Base-by-base conservation (phyloP, 2,797 vertebrate species). In the Brachymystax lenok region DNA sequence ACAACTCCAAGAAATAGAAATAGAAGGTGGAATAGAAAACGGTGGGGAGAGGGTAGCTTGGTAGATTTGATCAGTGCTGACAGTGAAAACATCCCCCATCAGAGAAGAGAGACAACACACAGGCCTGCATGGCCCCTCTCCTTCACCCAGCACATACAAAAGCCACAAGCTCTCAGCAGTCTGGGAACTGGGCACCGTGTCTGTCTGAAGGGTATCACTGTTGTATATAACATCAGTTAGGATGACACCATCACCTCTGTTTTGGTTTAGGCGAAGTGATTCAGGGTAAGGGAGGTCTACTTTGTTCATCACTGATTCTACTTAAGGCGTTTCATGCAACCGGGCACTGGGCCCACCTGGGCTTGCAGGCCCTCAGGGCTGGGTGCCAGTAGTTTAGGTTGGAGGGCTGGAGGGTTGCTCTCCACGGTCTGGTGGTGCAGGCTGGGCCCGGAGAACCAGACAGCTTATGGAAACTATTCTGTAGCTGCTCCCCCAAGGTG, bases 371-470 rank as follows among this genome's bases (percentile, higher is more conserved):
- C 7, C 7, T 50, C 24, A 88, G 84, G 0, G n/a, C 56, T 0
- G 78, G 66, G 69, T 87, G 84, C 91, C 92, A 92, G 85, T 90
- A 92, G 0, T 40, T 7, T 1, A n/a, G 0, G 75, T 85, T 86
- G 0, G 5, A 12, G 0, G 78, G 83, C 0, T 40, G 74, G 59
- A 17, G 73, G 67, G 56, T 3, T 2, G 19, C 19, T 17, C 0
- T 70, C 79, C 80, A 92, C 78, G 24, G 1, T 86, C 79, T 75
- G 14, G 28, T 84, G 87, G 64, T 87, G 85, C 83, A 93, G 66
- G 77, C 86, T 85, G 76, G 88, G 92, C 21, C 92, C 92, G 6
- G 1, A 4, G 7, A 6, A 0, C 78, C 80, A 0, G 87, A 81
- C 74, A 92, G 80, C 75, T 61, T 88, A 81, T 86, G 61, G 1